Conservation (phyloP, 2,888 invertebrate species). For the Agrotis exclamationis region DNA sequence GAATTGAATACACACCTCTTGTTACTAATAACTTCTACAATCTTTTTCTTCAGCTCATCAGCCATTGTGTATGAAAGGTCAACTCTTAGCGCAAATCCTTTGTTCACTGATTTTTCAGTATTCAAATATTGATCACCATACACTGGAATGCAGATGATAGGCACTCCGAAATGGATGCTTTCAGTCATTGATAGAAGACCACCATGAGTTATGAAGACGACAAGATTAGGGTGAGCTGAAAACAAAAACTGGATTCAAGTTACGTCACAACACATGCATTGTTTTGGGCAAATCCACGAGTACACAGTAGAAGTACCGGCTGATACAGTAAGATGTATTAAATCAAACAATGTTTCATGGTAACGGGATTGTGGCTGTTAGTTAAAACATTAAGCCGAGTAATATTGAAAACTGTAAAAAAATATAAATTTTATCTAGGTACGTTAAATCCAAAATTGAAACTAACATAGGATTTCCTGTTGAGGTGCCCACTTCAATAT, state of each 20-base stretch:
- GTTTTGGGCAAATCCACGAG: no score
- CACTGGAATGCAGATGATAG: slow-evolving; percentile 75
- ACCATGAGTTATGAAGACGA: slow-evolving; percentile 75
- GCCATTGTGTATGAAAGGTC: slow-evolving; percentile 66
- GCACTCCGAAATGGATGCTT: slow-evolving; percentile 73
- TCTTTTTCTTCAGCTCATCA: slow-evolving; percentile 65
- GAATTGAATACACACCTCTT: slow-evolving; percentile 59
- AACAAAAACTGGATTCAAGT: not conserved
- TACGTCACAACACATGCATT: not conserved
- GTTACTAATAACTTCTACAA: slow-evolving; percentile 65
- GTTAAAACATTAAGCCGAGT: not conserved
- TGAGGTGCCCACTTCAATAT: slow-evolving; percentile 85
- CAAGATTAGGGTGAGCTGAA: slow-evolving; percentile 73
- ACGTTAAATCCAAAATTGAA: not conserved
- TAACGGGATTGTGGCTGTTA: no score
- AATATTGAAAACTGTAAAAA: no score
- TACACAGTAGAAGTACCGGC: no score
- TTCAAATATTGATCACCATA: slow-evolving; percentile 75
- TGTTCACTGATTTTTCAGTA: slow-evolving; percentile 64
- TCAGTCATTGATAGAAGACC: slow-evolving; percentile 76
- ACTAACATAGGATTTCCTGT: slow-evolving; percentile 51
- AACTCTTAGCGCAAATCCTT: slow-evolving; percentile 71
- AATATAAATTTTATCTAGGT: no score
- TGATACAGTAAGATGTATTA: no score
- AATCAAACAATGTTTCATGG: no score